A percentile compares a stretch with the other conserved stretches of the same genome.
These are phyloP conservation scores for Eurosta solidaginis DNA, from an alignment of 1,140 invertebrate species.

Conservation along the genomic window DNA sequence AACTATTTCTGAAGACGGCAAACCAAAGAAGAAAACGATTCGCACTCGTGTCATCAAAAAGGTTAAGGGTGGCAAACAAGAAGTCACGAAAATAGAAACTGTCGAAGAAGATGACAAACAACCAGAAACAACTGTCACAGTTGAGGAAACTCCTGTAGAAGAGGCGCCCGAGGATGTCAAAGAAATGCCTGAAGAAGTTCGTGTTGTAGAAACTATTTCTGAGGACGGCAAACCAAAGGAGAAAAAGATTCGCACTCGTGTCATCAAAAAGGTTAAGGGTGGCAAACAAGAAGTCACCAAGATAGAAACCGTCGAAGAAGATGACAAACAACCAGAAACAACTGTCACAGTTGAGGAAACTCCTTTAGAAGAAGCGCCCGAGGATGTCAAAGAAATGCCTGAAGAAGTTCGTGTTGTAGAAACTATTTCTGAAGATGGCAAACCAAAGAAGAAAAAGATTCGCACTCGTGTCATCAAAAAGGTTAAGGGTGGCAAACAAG, in stretches of 20 bases:
- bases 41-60: constrained; percentile 27
- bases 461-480: constrained; percentile 30
- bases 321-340: constrained; percentile 29
- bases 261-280: constrained; percentile 29
- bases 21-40: constrained; percentile 27
- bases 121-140: constrained; percentile 29
- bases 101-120: constrained; percentile 30
- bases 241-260: constrained; percentile 19
- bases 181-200: constrained; percentile 26
- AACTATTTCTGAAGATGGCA: constrained; percentile 24
- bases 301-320: constrained; percentile 29
- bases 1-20: constrained; percentile 26
- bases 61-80: constrained; percentile 30
- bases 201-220: constrained; percentile 15
- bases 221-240: constrained; percentile 30
- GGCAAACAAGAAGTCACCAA: constrained; percentile 30
- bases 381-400: constrained; percentile 8
- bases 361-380: constrained; percentile 9
- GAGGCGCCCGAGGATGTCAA: constrained; percentile 8
- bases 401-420: constrained; percentile 24
- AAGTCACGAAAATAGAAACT: constrained; percentile 28
- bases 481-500: constrained; percentile 28
- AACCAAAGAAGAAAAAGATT: constrained; percentile 23
- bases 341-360: constrained; percentile 22
- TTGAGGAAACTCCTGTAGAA: constrained; percentile 18